A percentile compares a stretch with the other conserved stretches of the same genome.
phyloP scores from a whole-genome alignment of 2,888 invertebrate genomes.

The Netelia melanura region DNA sequence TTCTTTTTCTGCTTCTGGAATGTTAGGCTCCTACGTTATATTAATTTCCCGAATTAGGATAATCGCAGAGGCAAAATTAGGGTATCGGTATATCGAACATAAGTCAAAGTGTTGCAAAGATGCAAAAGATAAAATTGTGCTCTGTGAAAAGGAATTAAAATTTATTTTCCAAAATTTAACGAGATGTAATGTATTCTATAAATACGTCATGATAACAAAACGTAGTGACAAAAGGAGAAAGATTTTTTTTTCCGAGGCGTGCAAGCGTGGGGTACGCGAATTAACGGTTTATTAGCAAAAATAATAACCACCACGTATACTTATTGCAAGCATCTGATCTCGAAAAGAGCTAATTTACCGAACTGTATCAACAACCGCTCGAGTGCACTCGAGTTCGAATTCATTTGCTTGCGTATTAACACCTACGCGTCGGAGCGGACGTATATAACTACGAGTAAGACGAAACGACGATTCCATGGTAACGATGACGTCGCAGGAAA shows the following conservation, averaged over 20 bases:
- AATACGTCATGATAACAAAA: neutral
- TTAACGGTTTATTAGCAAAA: slow-evolving; percentile 1
- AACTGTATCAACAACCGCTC: slow-evolving; percentile 1
- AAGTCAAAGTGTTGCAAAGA: too few relatives aligned
- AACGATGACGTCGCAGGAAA: slow-evolving; percentile 1
- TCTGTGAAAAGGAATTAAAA: neutral
- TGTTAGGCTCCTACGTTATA: too few relatives aligned
- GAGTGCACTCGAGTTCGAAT: slow-evolving; percentile 12
- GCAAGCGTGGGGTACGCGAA: neutral
- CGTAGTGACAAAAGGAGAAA: neutral
- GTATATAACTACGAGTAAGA: neutral
- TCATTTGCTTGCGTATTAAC: neutral
- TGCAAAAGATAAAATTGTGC: too few relatives aligned
- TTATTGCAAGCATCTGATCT: slow-evolving; percentile 6
- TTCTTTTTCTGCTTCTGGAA: too few relatives aligned
- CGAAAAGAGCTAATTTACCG: neutral
- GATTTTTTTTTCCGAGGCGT: neutral
- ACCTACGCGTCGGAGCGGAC: neutral
- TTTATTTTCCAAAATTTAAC: neutral
- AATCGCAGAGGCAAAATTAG: too few relatives aligned
- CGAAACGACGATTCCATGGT: neutral
- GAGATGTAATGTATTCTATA: neutral
- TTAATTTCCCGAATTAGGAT: too few relatives aligned
- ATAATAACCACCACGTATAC: neutral
- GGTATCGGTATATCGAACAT: too few relatives aligned